Evolutionary conservation across 2,113 vertebrate genomes (phyloP), one percentile per base, ranked within the genome.

Genomic region (Diglossa brunneiventris): DNA sequence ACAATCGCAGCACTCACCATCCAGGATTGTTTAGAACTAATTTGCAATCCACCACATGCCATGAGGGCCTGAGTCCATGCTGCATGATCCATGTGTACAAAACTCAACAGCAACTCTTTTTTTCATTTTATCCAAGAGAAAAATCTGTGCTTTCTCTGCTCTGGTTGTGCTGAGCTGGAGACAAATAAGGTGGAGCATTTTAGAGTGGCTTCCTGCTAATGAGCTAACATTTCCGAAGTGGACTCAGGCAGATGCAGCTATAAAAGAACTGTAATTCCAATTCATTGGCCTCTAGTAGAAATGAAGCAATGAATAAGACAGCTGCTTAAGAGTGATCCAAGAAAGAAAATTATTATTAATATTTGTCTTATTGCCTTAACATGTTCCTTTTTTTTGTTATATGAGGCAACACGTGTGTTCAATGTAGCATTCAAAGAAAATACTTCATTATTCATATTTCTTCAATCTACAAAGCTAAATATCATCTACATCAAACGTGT

Each of bases 251-350:
- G 92, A 94, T 95, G 87, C 52, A 84, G 82, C 87, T 89, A 83
- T 83, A 78, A 94, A 96, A 95, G 53, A 33, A 27, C 56, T 44
- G 21, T 75, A 93, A 95, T 95, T 95, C 49, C 62, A 92, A 35
- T 31, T 87, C 67, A 91, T 49, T 77, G 87, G 82, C 35, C 89
- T 53, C 80, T 30, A 41, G 83, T 79, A 81, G 72, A 95, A 94
- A 87, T 74, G 74, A 91, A 92, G 83, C 72, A 83, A 93, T 91
- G 96, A 95, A 56, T 68, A 63, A 89, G 78, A 94, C 92, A 96
- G 87, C 92, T 96, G 87, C 47, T 89, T 81, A 84, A 83, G 55
- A 85, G 66, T 62, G 67, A 94, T 76, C 76, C 74, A 95, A 91
- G 74, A 88, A 83, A 68, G 49, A 64, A 93, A 92, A 87, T 66